Conservation (phyloP, 2,888 invertebrate species). For the Megastigmus dorsalis region DNA sequence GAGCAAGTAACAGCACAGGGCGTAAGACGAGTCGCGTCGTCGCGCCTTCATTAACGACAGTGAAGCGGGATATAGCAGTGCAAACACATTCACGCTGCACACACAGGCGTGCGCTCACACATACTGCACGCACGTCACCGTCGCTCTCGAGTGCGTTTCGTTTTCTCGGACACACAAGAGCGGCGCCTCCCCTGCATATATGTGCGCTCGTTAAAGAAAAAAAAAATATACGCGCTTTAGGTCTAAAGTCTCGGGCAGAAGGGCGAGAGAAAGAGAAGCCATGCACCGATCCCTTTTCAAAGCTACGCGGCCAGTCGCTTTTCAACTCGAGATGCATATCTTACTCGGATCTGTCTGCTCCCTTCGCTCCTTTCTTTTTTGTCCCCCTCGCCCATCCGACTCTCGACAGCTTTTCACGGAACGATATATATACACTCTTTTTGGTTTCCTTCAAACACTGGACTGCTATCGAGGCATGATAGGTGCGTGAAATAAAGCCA, state of each 20-base stretch:
- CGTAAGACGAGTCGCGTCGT: neutral
- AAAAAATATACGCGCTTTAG: neutral
- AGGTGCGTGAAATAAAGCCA: neutral
- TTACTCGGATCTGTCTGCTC: conserved; percentile 63
- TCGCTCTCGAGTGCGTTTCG: conserved; percentile 1
- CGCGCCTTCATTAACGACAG: neutral
- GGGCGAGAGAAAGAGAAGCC: neutral
- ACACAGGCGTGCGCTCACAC: too few species aligned
- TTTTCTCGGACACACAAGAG: too few species aligned
- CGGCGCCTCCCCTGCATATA: too few species aligned
- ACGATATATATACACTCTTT: too few species aligned
- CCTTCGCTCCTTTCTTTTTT: conserved; percentile 15
- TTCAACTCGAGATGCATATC: conserved; percentile 63
- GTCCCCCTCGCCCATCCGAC: neutral
- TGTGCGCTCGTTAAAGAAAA: too few species aligned
- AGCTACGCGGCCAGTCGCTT: neutral
- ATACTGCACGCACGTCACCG: neutral
- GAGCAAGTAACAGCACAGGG: too few species aligned
- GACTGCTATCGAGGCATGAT: too few species aligned
- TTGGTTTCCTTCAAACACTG: neutral
- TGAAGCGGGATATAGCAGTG: too few species aligned
- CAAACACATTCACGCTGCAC: too few species aligned
- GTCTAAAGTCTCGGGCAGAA: neutral
- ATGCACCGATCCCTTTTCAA: neutral
- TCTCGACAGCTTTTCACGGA: too few species aligned